Percentiles rank a stretch among this genome's conserved stretches.
phyloP scores from a whole-genome alignment of 2,888 invertebrate species.

The Argyresthia goedartella region DNA sequence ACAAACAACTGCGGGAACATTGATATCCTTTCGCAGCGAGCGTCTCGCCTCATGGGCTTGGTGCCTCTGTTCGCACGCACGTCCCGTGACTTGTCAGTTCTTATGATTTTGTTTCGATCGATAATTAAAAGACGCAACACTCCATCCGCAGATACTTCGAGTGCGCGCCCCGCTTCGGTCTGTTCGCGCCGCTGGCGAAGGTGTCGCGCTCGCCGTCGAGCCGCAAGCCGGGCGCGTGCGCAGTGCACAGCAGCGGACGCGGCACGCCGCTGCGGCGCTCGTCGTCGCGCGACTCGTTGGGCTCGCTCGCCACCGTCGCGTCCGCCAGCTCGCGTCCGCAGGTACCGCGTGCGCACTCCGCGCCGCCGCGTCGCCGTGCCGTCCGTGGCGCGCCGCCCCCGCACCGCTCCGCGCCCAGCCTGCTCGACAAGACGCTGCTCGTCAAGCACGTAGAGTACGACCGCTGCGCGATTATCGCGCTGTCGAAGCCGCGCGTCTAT shows the following conservation, averaged over 20 bases:
- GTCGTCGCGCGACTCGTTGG: constrained; percentile 89
- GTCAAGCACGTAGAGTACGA: constrained; percentile 52
- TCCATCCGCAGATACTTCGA: constrained; percentile 86
- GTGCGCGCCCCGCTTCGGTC: constrained; percentile 89
- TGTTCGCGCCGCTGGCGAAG: constrained; percentile 94
- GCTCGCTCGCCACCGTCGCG: constrained; percentile 79
- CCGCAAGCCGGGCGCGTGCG: constrained; percentile 74
- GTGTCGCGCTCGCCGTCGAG: constrained; percentile 88
- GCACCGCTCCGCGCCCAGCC: too few species aligned
- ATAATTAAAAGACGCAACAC: background rate
- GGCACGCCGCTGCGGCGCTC: constrained; percentile 74
- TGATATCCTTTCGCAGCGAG: background rate
- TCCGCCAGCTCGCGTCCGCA: constrained; percentile 76
- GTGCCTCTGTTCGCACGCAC: background rate
- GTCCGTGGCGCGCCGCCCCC: constrained; percentile 13
- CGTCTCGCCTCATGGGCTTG: background rate
- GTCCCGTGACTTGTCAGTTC: too few species aligned
- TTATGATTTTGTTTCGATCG: too few species aligned
- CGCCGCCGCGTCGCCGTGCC: constrained; percentile 18
- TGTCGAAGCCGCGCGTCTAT: constrained; percentile 51
- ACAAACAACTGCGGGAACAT: background rate
- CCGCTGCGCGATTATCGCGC: constrained; percentile 59
- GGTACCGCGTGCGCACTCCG: constrained; percentile 68
- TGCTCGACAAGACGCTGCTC: constrained; percentile 57
- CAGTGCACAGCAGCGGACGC: constrained; percentile 74